Base-by-base conservation (phyloP, 2,797 vertebrate genomes). In the Champsocephalus gunnari region DNA sequence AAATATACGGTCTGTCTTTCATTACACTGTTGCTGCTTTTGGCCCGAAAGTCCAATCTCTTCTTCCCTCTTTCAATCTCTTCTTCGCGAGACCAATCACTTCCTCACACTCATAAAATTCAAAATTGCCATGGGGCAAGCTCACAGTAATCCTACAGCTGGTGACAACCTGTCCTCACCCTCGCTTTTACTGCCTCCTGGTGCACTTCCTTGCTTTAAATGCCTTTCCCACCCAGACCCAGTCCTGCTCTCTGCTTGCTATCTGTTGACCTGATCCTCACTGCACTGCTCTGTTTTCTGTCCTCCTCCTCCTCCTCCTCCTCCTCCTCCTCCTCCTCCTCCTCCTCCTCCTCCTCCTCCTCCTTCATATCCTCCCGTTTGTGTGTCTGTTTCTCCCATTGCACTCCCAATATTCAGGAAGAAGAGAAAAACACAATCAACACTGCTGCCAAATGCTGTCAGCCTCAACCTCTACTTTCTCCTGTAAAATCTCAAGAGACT, bases 121-220 rank as follows among this genome's bases (percentile, higher is more conserved):
- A 38, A 79, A 91, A 89, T 87, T 77, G 66, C 79, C 67, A 34
- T 4, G 12, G 81, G 85, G 73, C 13, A 3, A 80, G 65, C 77
- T 75, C 64, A 38, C 44, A 62, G 67, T 79, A 88, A 88, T 89
- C 79, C 79, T 77, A 62, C 91, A 89, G 82, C 84, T 86, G 88
- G 86, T 86, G 68, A 80, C 83, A 81, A 81, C 81, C 82, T 83
- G 75, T 66, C 59, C 68, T 74, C 48, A 62, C 60, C 58, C 57
- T 85, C 3, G 3, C 45, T 77, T 86, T 85, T 80, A 86, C 72
- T 74, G 68, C 83, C 53, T 85, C 71, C 43, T 8, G 80, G 75
- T 87, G 71, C 66, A 79, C 80, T 84, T 84, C 80, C 72, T 87
- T 59, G 6, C 44, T 73, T 19, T 19, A 63, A 41, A 50, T 43